Conservation (phyloP, 1,140 invertebrate species). For the Pectinophora gossypiella region DNA sequence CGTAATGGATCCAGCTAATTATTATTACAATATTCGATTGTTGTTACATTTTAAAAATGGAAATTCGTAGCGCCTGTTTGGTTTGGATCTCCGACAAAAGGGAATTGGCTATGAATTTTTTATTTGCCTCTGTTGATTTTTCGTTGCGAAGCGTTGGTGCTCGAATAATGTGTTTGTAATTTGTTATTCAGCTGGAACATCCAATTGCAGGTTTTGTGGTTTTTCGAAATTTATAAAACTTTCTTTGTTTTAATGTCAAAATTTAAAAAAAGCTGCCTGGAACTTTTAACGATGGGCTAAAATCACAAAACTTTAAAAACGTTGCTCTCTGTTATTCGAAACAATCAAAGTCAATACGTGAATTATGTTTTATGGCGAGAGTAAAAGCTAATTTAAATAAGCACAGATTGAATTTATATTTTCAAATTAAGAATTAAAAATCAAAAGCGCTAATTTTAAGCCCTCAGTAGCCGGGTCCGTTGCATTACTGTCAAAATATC, state of each 20-base stretch:
- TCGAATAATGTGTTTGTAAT: slow-evolving; percentile 42
- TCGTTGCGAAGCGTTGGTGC: slow-evolving; percentile 50
- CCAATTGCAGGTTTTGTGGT: neutral
- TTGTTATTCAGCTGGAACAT: neutral
- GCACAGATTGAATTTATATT: too few species aligned
- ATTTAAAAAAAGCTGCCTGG: too few species aligned
- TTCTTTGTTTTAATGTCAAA: neutral
- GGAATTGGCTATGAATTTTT: slow-evolving; percentile 58
- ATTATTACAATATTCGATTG: slow-evolving; percentile 36
- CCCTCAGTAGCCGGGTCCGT: slow-evolving; percentile 40
- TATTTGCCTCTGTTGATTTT: slow-evolving; percentile 57
- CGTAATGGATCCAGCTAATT: slow-evolving; percentile 50
- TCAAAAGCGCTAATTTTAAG: slow-evolving; percentile 39
- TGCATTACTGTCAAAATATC: slow-evolving; percentile 74
- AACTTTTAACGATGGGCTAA: too few species aligned
- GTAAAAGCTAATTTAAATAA: too few species aligned
- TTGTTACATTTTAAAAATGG: slow-evolving; percentile 34
- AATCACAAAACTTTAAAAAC: too few species aligned
- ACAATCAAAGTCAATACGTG: too few species aligned
- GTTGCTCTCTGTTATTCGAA: too few species aligned
- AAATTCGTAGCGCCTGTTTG: slow-evolving; percentile 37
- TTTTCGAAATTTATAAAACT: neutral
- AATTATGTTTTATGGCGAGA: too few species aligned
- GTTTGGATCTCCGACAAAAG: slow-evolving; percentile 39
- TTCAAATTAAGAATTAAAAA: slow-evolving; percentile 19